Conservation (phyloP, 2,888 invertebrate genomes). For the Bimastos eiseni region DNA sequence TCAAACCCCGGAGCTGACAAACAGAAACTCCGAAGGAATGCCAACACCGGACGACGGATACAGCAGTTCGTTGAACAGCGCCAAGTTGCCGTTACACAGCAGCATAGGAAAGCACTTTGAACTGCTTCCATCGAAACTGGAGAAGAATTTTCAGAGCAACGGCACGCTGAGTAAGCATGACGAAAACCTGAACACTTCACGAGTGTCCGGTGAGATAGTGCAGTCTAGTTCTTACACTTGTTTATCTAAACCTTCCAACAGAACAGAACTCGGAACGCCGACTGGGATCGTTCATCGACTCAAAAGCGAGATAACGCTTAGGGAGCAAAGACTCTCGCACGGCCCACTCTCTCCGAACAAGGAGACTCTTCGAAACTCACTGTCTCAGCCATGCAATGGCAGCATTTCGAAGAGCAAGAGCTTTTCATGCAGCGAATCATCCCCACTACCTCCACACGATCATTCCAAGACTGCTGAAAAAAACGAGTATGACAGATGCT, state of each 20-base stretch:
- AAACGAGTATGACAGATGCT: not conserved
- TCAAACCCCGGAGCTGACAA: not conserved
- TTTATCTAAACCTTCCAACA: not conserved
- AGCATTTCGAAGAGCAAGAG: not conserved
- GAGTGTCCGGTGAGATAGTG: not conserved
- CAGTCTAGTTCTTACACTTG: not conserved
- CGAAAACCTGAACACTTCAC: not conserved
- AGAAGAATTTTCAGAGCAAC: not conserved
- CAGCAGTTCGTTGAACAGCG: not conserved
- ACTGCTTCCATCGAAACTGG: not conserved
- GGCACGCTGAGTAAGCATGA: not conserved
- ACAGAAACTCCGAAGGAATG: not conserved
- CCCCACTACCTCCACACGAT: not conserved
- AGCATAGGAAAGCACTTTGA: not conserved
- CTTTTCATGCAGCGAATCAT: not conserved
- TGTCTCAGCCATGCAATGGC: not conserved
- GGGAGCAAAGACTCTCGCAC: not conserved
- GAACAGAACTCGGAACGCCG: not conserved
- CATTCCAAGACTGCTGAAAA: not conserved
- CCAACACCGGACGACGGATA: slow-evolving; percentile 21
- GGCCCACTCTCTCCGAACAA: not conserved
- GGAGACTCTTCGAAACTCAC: not conserved
- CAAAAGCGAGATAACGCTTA: not conserved
- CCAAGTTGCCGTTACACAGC: not conserved
- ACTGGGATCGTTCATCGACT: not conserved